phyloP scores from a whole-genome alignment of 1,140 invertebrate species.

The Sycophila sp. region DNA sequence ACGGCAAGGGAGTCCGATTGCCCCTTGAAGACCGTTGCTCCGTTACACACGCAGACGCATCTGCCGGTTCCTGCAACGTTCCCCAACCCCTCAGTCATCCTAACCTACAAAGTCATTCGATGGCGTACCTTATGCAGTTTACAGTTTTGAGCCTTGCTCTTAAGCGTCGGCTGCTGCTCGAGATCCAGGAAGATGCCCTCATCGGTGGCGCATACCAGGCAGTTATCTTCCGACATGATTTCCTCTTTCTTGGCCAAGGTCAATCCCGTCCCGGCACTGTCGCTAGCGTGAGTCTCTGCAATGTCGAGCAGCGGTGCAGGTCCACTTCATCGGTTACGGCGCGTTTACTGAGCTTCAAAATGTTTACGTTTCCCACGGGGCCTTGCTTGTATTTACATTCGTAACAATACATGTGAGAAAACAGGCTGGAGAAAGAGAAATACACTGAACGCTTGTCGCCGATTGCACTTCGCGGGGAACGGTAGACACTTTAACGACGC shows the following conservation, averaged over 20 bases:
- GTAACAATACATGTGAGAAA: too few relatives aligned
- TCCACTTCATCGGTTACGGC: too few relatives aligned
- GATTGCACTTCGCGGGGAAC: too few relatives aligned
- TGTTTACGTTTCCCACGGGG: too few relatives aligned
- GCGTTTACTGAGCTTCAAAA: too few relatives aligned
- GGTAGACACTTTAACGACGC: neutral
- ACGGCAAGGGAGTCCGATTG: too few relatives aligned
- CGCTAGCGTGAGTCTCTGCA: too few relatives aligned
- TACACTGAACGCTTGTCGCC: too few relatives aligned
- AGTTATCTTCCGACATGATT: conserved; percentile 52
- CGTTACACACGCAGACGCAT: neutral
- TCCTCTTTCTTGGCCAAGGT: neutral
- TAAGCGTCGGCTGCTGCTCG: conserved; percentile 43
- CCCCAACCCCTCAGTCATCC: neutral
- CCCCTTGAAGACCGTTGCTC: too few relatives aligned
- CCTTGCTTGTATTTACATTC: neutral
- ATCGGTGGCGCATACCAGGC: conserved; percentile 59
- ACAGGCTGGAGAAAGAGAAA: too few relatives aligned
- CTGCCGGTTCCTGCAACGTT: neutral
- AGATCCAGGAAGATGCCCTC: conserved; percentile 60
- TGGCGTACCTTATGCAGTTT: conserved; percentile 52
- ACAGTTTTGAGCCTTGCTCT: conserved; percentile 51
- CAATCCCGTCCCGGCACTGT: too few relatives aligned
- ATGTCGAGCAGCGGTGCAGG: too few relatives aligned
- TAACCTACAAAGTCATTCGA: conserved; percentile 18